phyloP scores from a whole-genome alignment of 1,140 invertebrate genomes.

The Rhyacophila brunnea region DNA sequence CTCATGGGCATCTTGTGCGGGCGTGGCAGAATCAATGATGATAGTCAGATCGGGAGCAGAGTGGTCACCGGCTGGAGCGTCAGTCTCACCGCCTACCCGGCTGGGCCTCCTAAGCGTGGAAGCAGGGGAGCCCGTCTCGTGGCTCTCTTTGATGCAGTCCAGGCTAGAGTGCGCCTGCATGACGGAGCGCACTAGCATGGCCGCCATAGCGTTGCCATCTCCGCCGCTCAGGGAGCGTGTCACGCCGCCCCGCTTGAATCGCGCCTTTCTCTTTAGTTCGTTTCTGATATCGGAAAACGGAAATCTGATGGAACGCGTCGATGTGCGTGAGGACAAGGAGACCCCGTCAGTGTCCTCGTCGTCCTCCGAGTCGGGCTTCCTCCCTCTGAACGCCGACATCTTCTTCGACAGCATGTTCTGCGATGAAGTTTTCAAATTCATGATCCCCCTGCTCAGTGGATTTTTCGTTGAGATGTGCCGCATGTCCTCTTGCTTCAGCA shows the following conservation, averaged over 20 bases:
- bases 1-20: conserved; percentile 1
- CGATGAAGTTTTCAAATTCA: conserved; percentile 56
- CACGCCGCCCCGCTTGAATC: conserved; percentile 48
- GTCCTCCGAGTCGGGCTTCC: conserved; percentile 6
- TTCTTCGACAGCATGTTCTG: conserved; percentile 56
- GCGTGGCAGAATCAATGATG: conserved; percentile 8
- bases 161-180: conserved; percentile 60
- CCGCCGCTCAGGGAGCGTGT: conserved; percentile 57
- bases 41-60: conserved; percentile 18
- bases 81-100: conserved; percentile 42
- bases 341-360: conserved; percentile 46
- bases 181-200: conserved; percentile 63
- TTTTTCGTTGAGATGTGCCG: conserved; percentile 49
- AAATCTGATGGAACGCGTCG: conserved; percentile 43
- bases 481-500: conserved; percentile 59
- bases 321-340: conserved; percentile 47
- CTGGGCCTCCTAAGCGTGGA: conserved; percentile 47
- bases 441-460: conserved; percentile 54
- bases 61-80: neutral
- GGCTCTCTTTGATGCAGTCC: conserved; percentile 57
- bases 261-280: conserved; percentile 50
- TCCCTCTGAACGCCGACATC: conserved; percentile 40
- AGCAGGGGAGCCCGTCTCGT: conserved; percentile 51
- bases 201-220: conserved; percentile 61
- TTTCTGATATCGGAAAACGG: conserved; percentile 45